phyloP scores from a whole-genome alignment of 1,140 invertebrate species.

The Venustaconcha ellipsiformis region DNA sequence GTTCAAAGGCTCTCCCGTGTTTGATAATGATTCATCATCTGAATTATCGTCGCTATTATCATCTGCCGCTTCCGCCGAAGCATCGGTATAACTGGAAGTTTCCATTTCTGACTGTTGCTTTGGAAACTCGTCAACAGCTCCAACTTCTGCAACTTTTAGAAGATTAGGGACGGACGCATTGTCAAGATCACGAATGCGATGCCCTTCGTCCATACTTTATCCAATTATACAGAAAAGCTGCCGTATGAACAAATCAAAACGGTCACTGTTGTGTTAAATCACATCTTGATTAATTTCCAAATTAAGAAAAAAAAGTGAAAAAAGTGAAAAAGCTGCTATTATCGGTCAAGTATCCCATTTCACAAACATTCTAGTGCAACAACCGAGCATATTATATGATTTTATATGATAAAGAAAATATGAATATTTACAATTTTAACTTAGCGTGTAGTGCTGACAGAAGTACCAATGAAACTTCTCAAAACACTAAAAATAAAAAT shows the following conservation, averaged over 20 bases:
- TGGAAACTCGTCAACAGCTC: constrained; percentile 22
- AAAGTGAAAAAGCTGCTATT: constrained; percentile 1
- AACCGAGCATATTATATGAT: not conserved
- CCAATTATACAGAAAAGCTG: not conserved
- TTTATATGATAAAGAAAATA: constrained; percentile 1
- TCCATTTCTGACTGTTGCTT: constrained; percentile 22
- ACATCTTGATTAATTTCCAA: not conserved
- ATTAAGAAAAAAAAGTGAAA: not conserved
- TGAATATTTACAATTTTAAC: constrained; percentile 1
- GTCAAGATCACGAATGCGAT: not conserved
- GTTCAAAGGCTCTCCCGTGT: constrained; percentile 6
- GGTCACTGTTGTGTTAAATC: not conserved
- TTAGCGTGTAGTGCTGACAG: not conserved
- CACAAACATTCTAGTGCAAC: constrained; percentile 1
- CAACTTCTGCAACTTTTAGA: constrained; percentile 21
- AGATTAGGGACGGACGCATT: not conserved
- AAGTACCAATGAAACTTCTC: not conserved
- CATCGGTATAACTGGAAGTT: constrained; percentile 9
- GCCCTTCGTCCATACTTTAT: not conserved
- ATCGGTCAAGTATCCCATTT: not conserved
- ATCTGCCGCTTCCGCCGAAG: constrained; percentile 3
- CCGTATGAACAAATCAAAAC: not conserved
- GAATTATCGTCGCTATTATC: constrained; percentile 18
- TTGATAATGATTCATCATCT: not conserved
- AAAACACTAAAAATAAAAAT: constrained; percentile 1